Percentiles rank a stretch among this genome's conserved stretches.
Evolutionary conservation across 2,888 invertebrate genomes (phyloP).

Genomic region (Rhagonycha lutea): DNA sequence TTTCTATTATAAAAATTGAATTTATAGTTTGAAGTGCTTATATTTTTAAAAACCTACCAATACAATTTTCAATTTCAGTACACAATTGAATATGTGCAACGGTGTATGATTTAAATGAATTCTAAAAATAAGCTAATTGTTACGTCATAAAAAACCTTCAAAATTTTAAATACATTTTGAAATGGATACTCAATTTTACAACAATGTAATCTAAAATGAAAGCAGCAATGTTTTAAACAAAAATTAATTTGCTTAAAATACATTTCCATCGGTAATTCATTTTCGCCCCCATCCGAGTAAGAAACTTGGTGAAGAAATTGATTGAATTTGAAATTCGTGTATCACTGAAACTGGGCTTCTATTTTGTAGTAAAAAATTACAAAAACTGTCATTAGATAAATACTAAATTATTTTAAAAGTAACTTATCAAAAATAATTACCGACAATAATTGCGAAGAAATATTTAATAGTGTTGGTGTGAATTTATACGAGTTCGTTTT

Average conservation of each 20-base stretch:
- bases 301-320: not conserved
- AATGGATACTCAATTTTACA: not conserved
- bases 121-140: not conserved
- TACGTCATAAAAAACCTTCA: not conserved
- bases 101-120: not conserved
- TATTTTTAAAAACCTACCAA: not conserved
- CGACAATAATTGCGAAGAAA: not conserved
- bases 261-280: not conserved
- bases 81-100: not conserved
- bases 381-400: not conserved
- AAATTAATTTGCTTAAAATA: not conserved
- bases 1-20: not conserved
- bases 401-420: not conserved
- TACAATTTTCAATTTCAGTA: not conserved
- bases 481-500: not conserved
- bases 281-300: not conserved
- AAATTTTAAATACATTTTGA: not conserved
- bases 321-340: not conserved
- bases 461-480: not conserved
- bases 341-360: not conserved
- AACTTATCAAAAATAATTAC: not conserved
- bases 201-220: not conserved
- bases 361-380: not conserved
- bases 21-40: not conserved
- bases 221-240: not conserved